Base-by-base conservation (phyloP, 2,888 invertebrate genomes). In the Camponotus fellah region DNA sequence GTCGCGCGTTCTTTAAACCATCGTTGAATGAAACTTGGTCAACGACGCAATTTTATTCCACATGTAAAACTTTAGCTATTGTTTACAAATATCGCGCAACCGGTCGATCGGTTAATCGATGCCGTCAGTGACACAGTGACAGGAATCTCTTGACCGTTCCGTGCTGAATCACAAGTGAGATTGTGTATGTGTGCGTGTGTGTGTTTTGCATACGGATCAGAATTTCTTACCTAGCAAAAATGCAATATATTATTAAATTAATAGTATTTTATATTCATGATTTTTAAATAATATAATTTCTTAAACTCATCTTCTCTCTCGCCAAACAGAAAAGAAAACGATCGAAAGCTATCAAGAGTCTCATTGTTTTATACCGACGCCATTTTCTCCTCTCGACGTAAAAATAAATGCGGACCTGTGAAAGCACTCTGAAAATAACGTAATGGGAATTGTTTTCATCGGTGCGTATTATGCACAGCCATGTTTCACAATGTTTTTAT, bases 361-460 rank as follows among this genome's bases (percentile, higher is more conserved):
- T 82, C 75, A 83, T 82, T 71, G 40, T 58, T 72, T 83, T 62
- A 62, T 82, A 46, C 9, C 26, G 9, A 6, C 53, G 10, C 14
- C 56, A 74, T 64, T 34, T 66, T 87, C 84, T 82, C 83, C 75
- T 77, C 84, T 77, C 53, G 74, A 74, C 71, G 77, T 82, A 81
- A 86, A 89, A 89, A 89, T 89, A 87, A 86, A 88, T 26, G n/a
- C 71, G 21, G n/a, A 10, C 49, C 43, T 49, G 26, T 26, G 56
- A 37, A 21, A 17, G 37, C 46, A n/a, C 10, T 10, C 68, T 72
- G 53, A 82, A 85, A 89, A 86, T 87, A 87, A 83, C 81, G 62
- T 53, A 12, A 43, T 40, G 46, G 66, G n/a, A 46, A 75, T 76
- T 49, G 32, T n/a, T 60, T 9, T 58, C 65, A 46, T 64, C 34